Evolutionary conservation across 2,797 vertebrate species (phyloP).

Genomic region (Limosa lapponica): DNA sequence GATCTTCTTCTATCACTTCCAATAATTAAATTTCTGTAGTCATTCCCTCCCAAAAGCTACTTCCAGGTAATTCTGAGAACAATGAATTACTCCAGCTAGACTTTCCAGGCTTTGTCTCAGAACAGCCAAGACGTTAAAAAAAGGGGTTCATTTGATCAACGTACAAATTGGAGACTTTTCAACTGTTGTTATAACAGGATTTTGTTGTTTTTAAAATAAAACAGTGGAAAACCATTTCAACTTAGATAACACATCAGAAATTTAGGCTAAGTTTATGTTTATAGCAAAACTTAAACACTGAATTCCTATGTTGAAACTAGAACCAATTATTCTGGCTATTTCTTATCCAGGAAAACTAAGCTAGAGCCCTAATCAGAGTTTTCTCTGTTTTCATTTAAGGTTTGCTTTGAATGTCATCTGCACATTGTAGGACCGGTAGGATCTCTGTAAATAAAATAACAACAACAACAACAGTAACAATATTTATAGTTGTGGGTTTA

Average conservation of each 20-base stretch:
- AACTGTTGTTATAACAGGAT: background rate
- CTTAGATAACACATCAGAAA: background rate
- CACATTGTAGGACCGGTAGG: background rate
- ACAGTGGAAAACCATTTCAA: background rate
- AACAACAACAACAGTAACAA: background rate
- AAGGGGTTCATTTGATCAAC: background rate
- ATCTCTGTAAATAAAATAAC: background rate
- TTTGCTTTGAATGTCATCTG: background rate
- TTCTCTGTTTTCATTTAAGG: background rate
- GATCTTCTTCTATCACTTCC: background rate
- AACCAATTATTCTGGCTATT: background rate
- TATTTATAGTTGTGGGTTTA: background rate
- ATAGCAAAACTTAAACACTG: background rate
- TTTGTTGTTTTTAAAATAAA: background rate
- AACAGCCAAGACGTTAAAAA: background rate
- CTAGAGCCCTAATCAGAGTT: background rate
- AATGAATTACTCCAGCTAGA: background rate
- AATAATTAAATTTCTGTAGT: background rate
- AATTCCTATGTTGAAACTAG: background rate
- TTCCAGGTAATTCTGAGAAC: background rate
- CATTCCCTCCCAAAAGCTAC: background rate
- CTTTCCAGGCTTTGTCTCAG: background rate
- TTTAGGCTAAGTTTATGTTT: background rate
- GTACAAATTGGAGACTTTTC: background rate
- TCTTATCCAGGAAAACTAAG: background rate